Evolutionary conservation across 2,797 vertebrate genomes (phyloP).

Genomic region (Knipowitschia caucasica): DNA sequence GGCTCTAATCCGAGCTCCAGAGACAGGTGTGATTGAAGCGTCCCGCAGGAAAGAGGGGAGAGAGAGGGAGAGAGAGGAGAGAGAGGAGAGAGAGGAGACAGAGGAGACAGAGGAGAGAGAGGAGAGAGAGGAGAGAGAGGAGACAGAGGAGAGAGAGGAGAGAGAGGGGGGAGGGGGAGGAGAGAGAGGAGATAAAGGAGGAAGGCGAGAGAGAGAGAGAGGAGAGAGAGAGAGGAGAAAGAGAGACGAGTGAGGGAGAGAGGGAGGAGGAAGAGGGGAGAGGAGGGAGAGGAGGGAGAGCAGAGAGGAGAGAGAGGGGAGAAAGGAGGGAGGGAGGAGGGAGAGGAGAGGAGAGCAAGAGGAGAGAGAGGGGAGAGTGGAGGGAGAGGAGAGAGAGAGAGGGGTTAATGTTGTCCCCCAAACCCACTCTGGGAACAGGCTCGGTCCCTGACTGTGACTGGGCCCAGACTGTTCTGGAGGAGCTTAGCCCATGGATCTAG

Average conservation of each 20-base stretch:
- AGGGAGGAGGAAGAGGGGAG: neutral
- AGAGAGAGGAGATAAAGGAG: neutral
- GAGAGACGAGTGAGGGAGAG: neutral
- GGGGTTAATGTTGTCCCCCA: too few species aligned
- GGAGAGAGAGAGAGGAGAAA: neutral
- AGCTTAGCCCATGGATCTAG: too few species aligned
- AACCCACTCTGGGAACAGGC: too few species aligned
- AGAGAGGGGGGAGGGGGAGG: neutral
- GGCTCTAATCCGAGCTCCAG: constrained; percentile 28
- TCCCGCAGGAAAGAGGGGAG: constrained; percentile 12
- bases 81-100: neutral
- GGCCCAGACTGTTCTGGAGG: too few species aligned
- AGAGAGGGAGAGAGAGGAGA: neutral
- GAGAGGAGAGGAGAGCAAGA: neutral
- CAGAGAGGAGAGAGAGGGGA: neutral
- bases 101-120: neutral
- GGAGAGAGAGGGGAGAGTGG: neutral
- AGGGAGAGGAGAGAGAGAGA: neutral
- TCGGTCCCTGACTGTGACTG: too few species aligned
- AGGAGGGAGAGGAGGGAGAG: too few species aligned
- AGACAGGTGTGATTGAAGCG: constrained; percentile 50
- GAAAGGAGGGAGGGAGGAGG: too few species aligned
- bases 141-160: neutral
- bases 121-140: neutral
- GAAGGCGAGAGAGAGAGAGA: neutral